These are phyloP conservation scores for Peromyscus nudipes DNA, from an alignment of 2,797 vertebrate genomes.

Conservation along the genomic window DNA sequence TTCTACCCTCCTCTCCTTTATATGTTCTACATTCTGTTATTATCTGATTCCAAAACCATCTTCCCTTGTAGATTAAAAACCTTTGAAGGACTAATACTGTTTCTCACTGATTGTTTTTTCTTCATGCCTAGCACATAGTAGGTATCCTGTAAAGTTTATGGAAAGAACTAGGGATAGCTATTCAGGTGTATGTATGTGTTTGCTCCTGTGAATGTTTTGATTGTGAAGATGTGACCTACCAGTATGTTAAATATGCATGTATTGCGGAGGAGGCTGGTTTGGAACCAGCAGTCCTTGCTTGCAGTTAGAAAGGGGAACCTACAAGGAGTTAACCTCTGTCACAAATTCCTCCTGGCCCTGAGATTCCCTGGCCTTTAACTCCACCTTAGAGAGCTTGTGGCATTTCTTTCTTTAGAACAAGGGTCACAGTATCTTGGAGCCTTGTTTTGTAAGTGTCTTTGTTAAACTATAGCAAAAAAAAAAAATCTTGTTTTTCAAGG, in stretches of 20 bases:
- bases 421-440: neutral
- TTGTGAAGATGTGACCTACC: conserved; percentile 30
- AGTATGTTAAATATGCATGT: conserved; percentile 30
- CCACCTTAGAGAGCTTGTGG: conserved; percentile 41
- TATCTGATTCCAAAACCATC: conserved; percentile 45
- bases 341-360: neutral
- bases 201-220: neutral
- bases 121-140: conserved; percentile 12
- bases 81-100: neutral
- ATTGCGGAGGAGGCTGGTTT: conserved; percentile 51
- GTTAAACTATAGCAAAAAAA: conserved; percentile 13
- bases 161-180: conserved; percentile 20
- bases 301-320: conserved; percentile 30
- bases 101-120: conserved; percentile 21
- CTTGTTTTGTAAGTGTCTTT: conserved; percentile 59
- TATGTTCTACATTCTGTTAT: neutral
- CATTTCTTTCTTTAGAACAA: conserved; percentile 54
- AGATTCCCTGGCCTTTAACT: conserved; percentile 34
- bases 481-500: conserved; percentile 45
- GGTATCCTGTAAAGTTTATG: conserved; percentile 32
- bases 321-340: conserved; percentile 27
- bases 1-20: conserved; percentile 6
- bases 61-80: conserved; percentile 38
- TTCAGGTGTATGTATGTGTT: neutral
- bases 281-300: conserved; percentile 18